Conservation (phyloP, 2,888 invertebrate genomes). For the Nipponacmea schrenckii region DNA sequence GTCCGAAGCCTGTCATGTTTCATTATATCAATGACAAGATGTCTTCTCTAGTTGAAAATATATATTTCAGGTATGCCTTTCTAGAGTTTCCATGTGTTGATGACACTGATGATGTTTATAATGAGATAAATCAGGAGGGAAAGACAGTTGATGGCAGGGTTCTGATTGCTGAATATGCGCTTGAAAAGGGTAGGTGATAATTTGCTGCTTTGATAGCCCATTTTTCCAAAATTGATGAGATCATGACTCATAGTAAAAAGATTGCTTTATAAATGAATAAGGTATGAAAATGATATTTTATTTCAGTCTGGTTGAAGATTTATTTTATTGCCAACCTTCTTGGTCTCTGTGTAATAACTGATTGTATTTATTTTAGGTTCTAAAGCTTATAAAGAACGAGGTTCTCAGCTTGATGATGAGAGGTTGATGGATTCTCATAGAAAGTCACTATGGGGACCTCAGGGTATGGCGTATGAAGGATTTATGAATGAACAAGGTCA, state of each 20-base stretch:
- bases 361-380: background rate
- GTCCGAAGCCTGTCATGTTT: too few relatives aligned
- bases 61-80: background rate
- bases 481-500: background rate
- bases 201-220: too few relatives aligned
- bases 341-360: too few relatives aligned
- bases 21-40: too few relatives aligned
- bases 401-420: background rate
- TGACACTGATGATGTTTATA: background rate
- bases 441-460: background rate
- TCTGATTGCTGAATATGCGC: background rate
- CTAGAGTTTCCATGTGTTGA: background rate
- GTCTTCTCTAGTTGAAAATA: too few relatives aligned
- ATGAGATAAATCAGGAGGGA: background rate
- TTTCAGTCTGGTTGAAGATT: too few relatives aligned
- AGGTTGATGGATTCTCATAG: background rate
- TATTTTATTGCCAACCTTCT: background rate
- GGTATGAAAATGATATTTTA: too few relatives aligned
- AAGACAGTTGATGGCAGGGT: background rate
- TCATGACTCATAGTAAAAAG: too few relatives aligned
- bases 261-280: too few relatives aligned
- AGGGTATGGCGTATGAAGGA: background rate
- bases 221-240: too few relatives aligned
- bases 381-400: background rate
- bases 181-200: background rate